A percentile compares a stretch with the other conserved stretches of the same genome.
These are phyloP conservation scores for Elmis aenea DNA, from an alignment of 2,888 invertebrate species.

Conservation along the genomic window DNA sequence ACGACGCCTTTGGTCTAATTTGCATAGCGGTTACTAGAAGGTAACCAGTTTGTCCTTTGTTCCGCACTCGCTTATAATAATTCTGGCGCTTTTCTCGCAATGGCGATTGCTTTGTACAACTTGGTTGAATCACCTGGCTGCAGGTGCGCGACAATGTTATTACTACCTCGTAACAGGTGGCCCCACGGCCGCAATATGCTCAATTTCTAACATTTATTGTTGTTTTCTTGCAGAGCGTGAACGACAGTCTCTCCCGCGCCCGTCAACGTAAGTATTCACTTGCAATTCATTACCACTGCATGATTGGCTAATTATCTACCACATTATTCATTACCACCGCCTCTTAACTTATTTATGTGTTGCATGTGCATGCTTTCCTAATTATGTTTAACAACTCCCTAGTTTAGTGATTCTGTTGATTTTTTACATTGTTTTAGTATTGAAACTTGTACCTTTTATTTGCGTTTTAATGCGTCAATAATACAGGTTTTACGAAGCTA, in stretches of 20 bases:
- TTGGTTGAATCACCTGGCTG: conserved; percentile 31
- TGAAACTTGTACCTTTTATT: too few species aligned
- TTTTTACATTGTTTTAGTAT: too few species aligned
- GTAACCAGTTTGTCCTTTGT: conserved; percentile 10
- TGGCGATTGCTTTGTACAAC: conserved; percentile 22
- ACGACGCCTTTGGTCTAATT: conserved; percentile 8
- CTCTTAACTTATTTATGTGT: too few species aligned
- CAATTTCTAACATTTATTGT: conserved; percentile 28
- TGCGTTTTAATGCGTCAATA: too few species aligned
- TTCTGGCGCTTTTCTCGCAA: conserved; percentile 21
- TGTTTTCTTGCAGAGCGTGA: conserved; percentile 52
- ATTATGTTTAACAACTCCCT: too few species aligned
- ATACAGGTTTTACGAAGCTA: too few species aligned
- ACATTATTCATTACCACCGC: too few species aligned
- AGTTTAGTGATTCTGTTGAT: too few species aligned
- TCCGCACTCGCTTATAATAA: conserved; percentile 9
- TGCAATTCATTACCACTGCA: conserved; percentile 13
- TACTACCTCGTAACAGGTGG: conserved; percentile 37
- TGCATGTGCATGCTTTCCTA: too few species aligned
- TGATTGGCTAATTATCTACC: conserved; percentile 11
- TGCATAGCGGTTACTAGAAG: conserved; percentile 8
- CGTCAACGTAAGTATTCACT: conserved; percentile 50
- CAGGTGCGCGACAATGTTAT: conserved; percentile 34
- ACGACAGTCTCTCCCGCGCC: conserved; percentile 44
- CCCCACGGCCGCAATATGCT: conserved; percentile 26